phyloP scores from a whole-genome alignment of 2,888 invertebrate genomes.

The Parnassius glacialis region DNA sequence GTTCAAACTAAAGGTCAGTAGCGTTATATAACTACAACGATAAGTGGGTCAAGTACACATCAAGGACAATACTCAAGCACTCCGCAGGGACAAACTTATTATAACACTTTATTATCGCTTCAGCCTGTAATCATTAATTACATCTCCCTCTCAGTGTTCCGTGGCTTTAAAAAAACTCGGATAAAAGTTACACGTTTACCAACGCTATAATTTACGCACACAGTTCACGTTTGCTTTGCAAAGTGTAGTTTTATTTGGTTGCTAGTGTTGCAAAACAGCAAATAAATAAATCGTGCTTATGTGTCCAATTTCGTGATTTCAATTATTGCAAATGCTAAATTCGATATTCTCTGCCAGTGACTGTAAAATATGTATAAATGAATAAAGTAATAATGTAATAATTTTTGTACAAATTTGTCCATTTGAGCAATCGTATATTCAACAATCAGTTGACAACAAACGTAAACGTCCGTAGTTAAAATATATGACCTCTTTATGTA shows the following conservation, averaged over 20 bases:
- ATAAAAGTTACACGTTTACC: too few relatives aligned
- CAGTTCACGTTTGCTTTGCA: too few relatives aligned
- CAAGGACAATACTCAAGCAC: slow-evolving; percentile 57
- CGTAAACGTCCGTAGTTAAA: too few relatives aligned
- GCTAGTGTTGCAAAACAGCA: background rate
- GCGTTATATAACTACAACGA: slow-evolving; percentile 42
- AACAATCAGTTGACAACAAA: too few relatives aligned
- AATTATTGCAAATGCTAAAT: background rate
- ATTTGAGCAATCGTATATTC: too few relatives aligned
- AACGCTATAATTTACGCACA: too few relatives aligned
- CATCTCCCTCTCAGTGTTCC: background rate
- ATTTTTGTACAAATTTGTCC: too few relatives aligned
- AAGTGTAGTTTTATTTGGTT: background rate
- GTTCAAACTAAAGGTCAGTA: slow-evolving; percentile 25
- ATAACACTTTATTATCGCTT: slow-evolving; percentile 60
- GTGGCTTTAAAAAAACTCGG: too few relatives aligned
- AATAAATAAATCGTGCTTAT: background rate
- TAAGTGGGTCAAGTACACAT: slow-evolving; percentile 71
- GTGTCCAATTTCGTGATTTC: background rate
- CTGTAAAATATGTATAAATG: too few relatives aligned
- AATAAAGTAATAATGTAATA: too few relatives aligned
- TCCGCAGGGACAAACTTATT: slow-evolving; percentile 42
- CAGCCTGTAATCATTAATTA: slow-evolving; percentile 60
- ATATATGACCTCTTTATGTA: too few relatives aligned
- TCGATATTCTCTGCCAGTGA: too few relatives aligned